These are phyloP conservation scores for Chelon labrosus DNA, from an alignment of 2,797 vertebrate species.

Conservation along the genomic window DNA sequence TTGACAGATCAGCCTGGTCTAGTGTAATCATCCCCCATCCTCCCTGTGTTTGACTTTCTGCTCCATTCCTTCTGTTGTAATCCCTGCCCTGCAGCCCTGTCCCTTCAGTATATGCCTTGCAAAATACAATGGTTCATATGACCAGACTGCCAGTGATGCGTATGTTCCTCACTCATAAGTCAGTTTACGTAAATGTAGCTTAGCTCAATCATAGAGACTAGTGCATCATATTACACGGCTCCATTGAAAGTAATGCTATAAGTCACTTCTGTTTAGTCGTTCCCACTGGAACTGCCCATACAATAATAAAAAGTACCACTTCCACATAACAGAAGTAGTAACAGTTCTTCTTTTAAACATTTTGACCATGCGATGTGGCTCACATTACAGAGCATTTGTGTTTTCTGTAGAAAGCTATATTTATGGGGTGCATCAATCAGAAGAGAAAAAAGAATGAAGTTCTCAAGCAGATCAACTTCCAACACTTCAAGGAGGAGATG, in stretches of 20 bases:
- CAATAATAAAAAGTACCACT: background rate
- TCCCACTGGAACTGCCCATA: background rate
- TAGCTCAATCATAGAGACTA: too few species aligned
- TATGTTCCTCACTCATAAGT: too few species aligned
- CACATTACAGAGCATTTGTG: slow-evolving; percentile 12
- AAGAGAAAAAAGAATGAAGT: slow-evolving; percentile 61
- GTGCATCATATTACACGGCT: background rate
- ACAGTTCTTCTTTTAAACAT: background rate
- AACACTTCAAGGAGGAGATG: slow-evolving; percentile 78
- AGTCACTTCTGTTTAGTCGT: background rate
- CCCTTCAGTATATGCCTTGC: too few species aligned
- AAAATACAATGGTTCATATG: too few species aligned
- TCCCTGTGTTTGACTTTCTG: too few species aligned
- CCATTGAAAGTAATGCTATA: background rate
- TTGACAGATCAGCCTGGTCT: too few species aligned
- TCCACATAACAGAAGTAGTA: background rate
- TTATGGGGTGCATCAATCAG: slow-evolving; percentile 69
- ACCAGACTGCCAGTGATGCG: too few species aligned
- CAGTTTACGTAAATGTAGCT: too few species aligned
- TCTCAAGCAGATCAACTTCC: slow-evolving; percentile 68
- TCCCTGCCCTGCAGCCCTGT: too few species aligned
- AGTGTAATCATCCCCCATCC: too few species aligned
- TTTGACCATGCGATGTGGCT: background rate
- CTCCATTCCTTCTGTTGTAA: too few species aligned
- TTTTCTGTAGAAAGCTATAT: slow-evolving; percentile 66